These are phyloP conservation scores for Ariopsis seemanni DNA, from an alignment of 2,113 vertebrate species.

Conservation along the genomic window DNA sequence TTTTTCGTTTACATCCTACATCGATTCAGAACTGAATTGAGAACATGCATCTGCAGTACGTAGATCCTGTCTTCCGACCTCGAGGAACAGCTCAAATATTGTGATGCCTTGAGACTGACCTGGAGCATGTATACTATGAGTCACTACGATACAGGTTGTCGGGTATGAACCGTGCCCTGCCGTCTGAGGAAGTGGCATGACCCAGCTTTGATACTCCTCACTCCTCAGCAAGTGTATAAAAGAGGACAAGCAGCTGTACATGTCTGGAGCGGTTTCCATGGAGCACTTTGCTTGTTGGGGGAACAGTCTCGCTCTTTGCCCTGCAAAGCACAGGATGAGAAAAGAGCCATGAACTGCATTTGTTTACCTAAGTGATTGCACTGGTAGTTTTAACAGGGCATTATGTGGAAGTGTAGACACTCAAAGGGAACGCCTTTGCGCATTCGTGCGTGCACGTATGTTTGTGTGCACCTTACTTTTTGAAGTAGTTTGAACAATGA, in stretches of 20 bases:
- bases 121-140: neutral
- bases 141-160: conserved; percentile 28
- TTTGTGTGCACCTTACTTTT: conserved; percentile 27
- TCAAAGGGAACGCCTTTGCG: conserved; percentile 51
- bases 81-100: neutral
- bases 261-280: conserved; percentile 57
- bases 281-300: conserved; percentile 57
- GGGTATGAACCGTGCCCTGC: conserved; percentile 16
- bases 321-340: conserved; percentile 41
- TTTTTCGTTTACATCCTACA: neutral
- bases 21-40: neutral
- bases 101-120: neutral
- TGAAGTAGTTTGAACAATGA: conserved; percentile 35
- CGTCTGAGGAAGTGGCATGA: conserved; percentile 48
- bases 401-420: conserved; percentile 43
- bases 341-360: conserved; percentile 51
- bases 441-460: conserved; percentile 29
- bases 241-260: conserved; percentile 38
- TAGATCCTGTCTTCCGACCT: neutral
- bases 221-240: conserved; percentile 46
- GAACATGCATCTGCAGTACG: neutral
- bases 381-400: conserved; percentile 49
- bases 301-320: conserved; percentile 48
- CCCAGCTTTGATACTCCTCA: conserved; percentile 47
- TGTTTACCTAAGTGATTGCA: conserved; percentile 61